Evolutionary conservation across 1,140 invertebrate species (phyloP), one percentile per base, ranked within the genome.

Genomic region (Drusus annulatus): DNA sequence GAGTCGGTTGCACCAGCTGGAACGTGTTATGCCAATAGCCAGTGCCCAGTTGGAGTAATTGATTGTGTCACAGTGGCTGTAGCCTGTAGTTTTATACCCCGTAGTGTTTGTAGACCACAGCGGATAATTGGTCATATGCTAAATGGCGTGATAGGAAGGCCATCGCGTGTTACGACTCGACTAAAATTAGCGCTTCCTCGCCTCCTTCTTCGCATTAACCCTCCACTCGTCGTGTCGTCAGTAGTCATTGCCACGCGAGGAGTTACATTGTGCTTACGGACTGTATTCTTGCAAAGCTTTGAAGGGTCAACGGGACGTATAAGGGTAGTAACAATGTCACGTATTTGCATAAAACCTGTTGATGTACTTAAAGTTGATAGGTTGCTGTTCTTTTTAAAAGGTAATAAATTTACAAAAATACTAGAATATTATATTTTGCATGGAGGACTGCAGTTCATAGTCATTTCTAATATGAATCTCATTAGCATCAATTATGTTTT

Each of bases 51-150:
- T 50, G 0, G 36, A 23, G 16, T 69, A 69, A 69, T 69, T 69
- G 65, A 69, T 69, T 69, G 36, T 45, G 65, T 50, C 65, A 36
- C n/a, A 45, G 28, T n/a, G 8, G 31, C 65, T 5, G 19, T 25
- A 36, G 31, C 5, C 31, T 7, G 8, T 36, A 36, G n/a, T 36
- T 3, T 7, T 36, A 36, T 36, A 36, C 0, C 2, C 0, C 8
- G 5, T 36, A 36, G 31, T 1, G 31, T 36, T 3, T 36, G 2
- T 6, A 3, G 31, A 6, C 5, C 31, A 6, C 5, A 7, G 8
- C 36, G 17, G 31, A 69, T 69, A 69, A 69, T 69, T 69, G 65
- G 36, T 23, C 36, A 28, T 69, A 69, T 69, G 65, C 31, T 45
- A 69, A 69, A 21, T 69, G 36, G 65, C 65, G 36, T 69, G 65